phyloP scores from a whole-genome alignment of 2,888 invertebrate genomes.

The Unio delphinus region DNA sequence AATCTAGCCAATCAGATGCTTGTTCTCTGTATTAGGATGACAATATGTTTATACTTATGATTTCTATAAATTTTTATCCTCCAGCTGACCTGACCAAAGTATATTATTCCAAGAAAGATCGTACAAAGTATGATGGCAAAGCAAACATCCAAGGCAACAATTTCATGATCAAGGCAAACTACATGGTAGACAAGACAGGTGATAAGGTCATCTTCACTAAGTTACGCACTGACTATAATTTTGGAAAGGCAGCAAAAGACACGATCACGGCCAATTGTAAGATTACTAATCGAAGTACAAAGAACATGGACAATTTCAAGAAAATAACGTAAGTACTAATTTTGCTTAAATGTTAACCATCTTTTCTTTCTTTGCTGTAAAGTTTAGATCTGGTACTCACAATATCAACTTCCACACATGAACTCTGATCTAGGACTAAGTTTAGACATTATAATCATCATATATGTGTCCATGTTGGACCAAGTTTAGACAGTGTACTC shows the following conservation, averaged over 20 bases:
- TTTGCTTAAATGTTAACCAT: background rate
- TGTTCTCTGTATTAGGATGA: no score
- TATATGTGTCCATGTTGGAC: no score
- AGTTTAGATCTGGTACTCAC: no score
- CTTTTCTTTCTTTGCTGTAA: no score
- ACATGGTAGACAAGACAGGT: slow-evolving; percentile 24
- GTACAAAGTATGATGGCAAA: slow-evolving; percentile 19
- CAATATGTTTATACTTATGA: no score
- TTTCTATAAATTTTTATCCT: background rate
- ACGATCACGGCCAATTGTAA: slow-evolving; percentile 36
- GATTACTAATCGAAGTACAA: slow-evolving; percentile 27
- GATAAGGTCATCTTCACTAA: slow-evolving; percentile 22
- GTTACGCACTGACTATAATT: slow-evolving; percentile 39
- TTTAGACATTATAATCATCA: no score
- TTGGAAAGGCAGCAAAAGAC: slow-evolving; percentile 38
- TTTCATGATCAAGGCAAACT: slow-evolving; percentile 16
- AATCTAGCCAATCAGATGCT: no score
- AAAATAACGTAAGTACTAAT: slow-evolving; percentile 35
- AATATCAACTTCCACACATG: no score
- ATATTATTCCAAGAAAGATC: slow-evolving; percentile 18
- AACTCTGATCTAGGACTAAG: no score
- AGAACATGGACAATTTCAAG: slow-evolving; percentile 26
- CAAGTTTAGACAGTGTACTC: no score
- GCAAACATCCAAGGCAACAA: slow-evolving; percentile 22
- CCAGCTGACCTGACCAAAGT: slow-evolving; percentile 15